These are phyloP conservation scores for Pyrgus malvae DNA, from an alignment of 2,888 invertebrate species.

Conservation along the genomic window DNA sequence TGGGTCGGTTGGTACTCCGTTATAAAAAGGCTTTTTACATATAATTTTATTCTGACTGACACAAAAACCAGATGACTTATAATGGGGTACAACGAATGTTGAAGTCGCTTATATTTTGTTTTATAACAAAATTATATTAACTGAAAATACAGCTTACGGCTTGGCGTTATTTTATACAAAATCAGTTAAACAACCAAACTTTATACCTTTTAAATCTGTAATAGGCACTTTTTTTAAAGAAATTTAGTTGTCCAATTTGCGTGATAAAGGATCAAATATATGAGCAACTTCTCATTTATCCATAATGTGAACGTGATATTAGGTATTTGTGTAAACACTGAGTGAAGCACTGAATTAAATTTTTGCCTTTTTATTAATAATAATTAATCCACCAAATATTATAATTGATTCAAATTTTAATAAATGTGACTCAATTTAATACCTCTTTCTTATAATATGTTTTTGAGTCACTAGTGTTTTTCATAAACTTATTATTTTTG, in stretches of 20 bases:
- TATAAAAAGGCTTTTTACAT: conserved; percentile 11
- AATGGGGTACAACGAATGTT: conserved; percentile 7
- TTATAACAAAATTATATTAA: background rate
- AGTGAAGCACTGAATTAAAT: background rate
- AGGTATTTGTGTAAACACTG: background rate
- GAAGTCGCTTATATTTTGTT: background rate
- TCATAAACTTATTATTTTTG: background rate
- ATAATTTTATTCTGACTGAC: background rate
- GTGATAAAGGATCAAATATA: background rate
- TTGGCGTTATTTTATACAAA: too few relatives aligned
- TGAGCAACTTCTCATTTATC: background rate
- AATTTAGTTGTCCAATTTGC: background rate
- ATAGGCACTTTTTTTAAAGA: too few relatives aligned
- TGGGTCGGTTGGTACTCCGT: conserved; percentile 21
- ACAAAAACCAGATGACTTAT: background rate
- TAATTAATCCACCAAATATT: too few relatives aligned
- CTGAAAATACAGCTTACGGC: too few relatives aligned
- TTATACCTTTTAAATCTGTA: too few relatives aligned
- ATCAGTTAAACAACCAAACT: too few relatives aligned
- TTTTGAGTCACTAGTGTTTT: too few relatives aligned
- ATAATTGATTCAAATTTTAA: too few relatives aligned
- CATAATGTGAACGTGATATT: background rate
- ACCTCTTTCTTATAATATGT: too few relatives aligned
- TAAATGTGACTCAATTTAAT: too few relatives aligned
- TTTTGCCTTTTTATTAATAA: too few relatives aligned